A percentile compares a stretch with the other conserved stretches of the same genome.
Conservation (phyloP, 2,113 vertebrate genomes). For the Amphiprion percula region DNA sequence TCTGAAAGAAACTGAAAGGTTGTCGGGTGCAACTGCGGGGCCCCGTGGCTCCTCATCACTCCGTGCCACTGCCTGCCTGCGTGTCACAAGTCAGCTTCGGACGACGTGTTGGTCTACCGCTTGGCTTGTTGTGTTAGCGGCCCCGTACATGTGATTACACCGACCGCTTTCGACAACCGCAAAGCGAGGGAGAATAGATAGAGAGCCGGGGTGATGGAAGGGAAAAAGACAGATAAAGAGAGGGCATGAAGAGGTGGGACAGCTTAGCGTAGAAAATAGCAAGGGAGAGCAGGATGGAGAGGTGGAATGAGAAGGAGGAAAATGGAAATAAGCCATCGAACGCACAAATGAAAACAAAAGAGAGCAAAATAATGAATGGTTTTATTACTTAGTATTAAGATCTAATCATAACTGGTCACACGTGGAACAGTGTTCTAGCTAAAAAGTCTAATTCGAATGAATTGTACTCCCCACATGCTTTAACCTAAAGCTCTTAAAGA, state of each 20-base stretch:
- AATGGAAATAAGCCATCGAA: no score
- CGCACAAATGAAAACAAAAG: no score
- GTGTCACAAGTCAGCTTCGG: conserved; percentile 49
- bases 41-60: conserved; percentile 2
- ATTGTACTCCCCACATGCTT: background rate
- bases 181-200: conserved; percentile 9
- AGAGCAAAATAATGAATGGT: no score
- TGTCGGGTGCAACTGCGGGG: conserved; percentile 2
- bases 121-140: conserved; percentile 49
- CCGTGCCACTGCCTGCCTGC: conserved; percentile 31
- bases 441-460: no score
- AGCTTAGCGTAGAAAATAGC: background rate
- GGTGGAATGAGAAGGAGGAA: background rate
- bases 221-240: background rate
- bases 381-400: no score
- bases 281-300: background rate
- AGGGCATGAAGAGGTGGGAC: background rate
- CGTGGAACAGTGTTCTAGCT: no score
- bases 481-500: background rate
- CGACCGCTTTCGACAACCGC: conserved; percentile 46
- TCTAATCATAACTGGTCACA: no score
- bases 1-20: conserved; percentile 24
- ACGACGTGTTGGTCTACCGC: conserved; percentile 33
- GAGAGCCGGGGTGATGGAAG: background rate
- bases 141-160: conserved; percentile 58